These are phyloP conservation scores for Coleophora flavipennella DNA, from an alignment of 2,888 invertebrate species.

Conservation along the genomic window DNA sequence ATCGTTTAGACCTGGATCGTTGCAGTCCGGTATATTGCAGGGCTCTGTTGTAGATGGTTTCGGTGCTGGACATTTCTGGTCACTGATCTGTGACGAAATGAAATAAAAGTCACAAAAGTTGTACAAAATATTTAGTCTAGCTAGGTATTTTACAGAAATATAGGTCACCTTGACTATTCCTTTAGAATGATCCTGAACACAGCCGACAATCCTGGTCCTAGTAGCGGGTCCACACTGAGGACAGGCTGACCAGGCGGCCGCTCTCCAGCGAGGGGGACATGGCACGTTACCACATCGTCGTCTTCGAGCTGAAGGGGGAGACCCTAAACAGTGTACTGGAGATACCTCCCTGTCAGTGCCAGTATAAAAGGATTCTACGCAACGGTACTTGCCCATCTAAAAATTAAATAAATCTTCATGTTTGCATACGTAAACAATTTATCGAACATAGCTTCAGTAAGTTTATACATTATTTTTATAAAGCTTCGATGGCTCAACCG, in stretches of 20 bases:
- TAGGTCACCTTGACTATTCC: constrained; percentile 54
- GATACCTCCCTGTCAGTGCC: constrained; percentile 76
- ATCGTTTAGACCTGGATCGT: constrained; percentile 20
- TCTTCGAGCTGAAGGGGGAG: constrained; percentile 72
- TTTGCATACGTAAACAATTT: too few relatives aligned
- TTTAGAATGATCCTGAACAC: constrained; percentile 74
- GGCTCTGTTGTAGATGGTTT: constrained; percentile 43
- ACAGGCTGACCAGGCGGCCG: constrained; percentile 84
- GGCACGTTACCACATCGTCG: constrained; percentile 82
- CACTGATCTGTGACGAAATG: constrained; percentile 40
- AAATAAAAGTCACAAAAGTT: not conserved
- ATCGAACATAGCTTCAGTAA: too few relatives aligned
- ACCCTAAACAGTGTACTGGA: constrained; percentile 65
- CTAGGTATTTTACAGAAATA: not conserved
- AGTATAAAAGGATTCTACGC: constrained; percentile 74
- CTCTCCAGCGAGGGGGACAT: constrained; percentile 88
- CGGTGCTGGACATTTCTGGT: constrained; percentile 46
- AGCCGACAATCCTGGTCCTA: constrained; percentile 80
- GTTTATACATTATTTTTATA: too few relatives aligned
- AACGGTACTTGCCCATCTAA: constrained; percentile 78
- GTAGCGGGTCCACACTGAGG: constrained; percentile 84
- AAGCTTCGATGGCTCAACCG: too few relatives aligned
- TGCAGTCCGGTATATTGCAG: constrained; percentile 50
- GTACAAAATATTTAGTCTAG: not conserved
- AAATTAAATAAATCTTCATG: constrained; percentile 15